Conservation (phyloP, 2,113 vertebrate genomes). For the Etheostoma cragini region DNA sequence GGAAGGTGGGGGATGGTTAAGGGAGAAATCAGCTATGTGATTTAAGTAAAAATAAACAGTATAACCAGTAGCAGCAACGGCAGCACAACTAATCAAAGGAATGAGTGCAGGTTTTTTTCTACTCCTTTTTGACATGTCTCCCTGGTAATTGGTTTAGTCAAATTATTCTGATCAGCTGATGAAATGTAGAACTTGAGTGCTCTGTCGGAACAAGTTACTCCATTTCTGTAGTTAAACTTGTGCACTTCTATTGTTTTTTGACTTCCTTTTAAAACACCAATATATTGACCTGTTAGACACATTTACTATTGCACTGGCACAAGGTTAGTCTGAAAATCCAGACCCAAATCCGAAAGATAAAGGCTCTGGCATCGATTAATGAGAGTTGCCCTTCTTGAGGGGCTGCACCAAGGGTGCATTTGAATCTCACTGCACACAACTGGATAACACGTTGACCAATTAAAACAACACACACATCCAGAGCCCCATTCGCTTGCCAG, state of each 20-base stretch:
- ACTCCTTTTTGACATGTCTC: neutral
- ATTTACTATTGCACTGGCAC: neutral
- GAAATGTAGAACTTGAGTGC: neutral
- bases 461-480: no score
- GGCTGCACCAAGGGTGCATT: no score
- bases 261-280: neutral
- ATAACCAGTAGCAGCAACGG: neutral
- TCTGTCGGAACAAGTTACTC: neutral
- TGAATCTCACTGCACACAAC: no score
- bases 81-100: neutral
- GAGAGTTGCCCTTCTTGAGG: no score
- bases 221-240: neutral
- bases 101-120: neutral
- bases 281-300: neutral
- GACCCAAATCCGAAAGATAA: no score
- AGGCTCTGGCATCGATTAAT: no score
- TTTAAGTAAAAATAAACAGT: neutral
- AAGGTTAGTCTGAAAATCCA: neutral
- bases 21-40: slow-evolving; percentile 12
- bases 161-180: slow-evolving; percentile 13
- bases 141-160: neutral
- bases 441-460: no score
- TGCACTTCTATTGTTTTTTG: neutral
- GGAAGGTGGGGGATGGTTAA: slow-evolving; percentile 12
- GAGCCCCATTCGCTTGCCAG: no score